Conservation (phyloP, 2,113 vertebrate genomes). For the Pteronura brasiliensis region DNA sequence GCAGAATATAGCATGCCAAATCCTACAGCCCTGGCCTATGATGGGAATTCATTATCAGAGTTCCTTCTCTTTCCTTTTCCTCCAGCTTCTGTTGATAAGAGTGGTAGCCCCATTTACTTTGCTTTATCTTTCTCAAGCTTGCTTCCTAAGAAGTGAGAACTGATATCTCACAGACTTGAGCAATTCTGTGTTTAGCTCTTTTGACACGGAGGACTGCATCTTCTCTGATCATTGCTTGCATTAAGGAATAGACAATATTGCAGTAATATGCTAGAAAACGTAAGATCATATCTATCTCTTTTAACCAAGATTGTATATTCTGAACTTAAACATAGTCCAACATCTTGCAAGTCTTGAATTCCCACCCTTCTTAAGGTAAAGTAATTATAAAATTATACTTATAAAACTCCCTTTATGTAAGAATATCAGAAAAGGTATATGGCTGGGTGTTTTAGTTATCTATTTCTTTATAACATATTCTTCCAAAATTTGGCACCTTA, state of each 20-base stretch:
- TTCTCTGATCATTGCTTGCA: not conserved
- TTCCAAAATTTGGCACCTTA: not conserved
- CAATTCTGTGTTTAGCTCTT: not conserved
- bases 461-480: not conserved
- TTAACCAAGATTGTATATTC: not conserved
- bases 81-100: not conserved
- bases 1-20: not conserved
- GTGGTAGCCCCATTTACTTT: not conserved
- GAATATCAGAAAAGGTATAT: slow-evolving; percentile 6
- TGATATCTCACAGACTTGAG: not conserved
- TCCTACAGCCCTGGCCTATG: not conserved
- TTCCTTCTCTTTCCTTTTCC: not conserved
- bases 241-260: not conserved
- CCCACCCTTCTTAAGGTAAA: not conserved
- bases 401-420: not conserved
- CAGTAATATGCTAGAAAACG: not conserved
- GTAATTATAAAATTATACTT: not conserved
- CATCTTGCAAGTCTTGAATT: not conserved
- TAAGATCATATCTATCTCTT: not conserved
- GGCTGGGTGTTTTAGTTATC: not conserved
- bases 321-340: not conserved
- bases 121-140: not conserved
- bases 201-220: not conserved
- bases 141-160: not conserved
- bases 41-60: not conserved